phyloP scores from a whole-genome alignment of 2,888 invertebrate species.

The Megaustenia siamemsis region DNA sequence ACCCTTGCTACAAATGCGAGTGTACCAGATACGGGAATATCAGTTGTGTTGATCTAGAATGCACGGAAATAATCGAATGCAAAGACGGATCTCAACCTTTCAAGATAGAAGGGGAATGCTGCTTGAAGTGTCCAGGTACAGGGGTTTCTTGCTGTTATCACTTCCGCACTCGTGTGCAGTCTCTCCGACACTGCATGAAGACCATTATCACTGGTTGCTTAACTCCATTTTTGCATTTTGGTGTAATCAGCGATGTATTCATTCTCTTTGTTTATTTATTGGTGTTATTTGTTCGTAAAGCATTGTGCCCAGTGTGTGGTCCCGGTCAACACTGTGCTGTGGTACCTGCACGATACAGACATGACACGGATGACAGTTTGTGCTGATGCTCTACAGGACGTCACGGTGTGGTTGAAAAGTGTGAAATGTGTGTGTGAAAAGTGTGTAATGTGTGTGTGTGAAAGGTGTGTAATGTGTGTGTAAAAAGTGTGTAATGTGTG shows the following conservation, averaged over 20 bases:
- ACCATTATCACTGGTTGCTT: neutral
- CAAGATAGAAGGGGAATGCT: conserved; percentile 57
- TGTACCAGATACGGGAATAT: conserved; percentile 39
- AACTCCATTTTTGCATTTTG: no score
- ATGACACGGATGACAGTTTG: no score
- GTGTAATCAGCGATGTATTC: no score
- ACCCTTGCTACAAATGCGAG: conserved; percentile 56
- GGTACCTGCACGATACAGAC: no score
- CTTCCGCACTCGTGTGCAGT: neutral
- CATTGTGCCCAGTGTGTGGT: neutral
- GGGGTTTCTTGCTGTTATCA: neutral
- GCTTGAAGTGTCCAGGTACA: conserved; percentile 55
- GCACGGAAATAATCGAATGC: conserved; percentile 45
- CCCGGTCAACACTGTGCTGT: neutral
- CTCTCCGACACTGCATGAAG: neutral
- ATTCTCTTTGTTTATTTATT: no score
- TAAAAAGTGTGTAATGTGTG: no score
- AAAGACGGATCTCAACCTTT: conserved; percentile 53
- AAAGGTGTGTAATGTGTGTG: no score
- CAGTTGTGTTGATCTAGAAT: conserved; percentile 47
- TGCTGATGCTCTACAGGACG: no score
- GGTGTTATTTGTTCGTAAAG: neutral
- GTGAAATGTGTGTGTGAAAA: no score
- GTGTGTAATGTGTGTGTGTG: no score
- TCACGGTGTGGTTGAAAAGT: no score